These are phyloP conservation scores for Tamias sibiricus DNA, from an alignment of 2,113 vertebrate genomes.

Conservation along the genomic window DNA sequence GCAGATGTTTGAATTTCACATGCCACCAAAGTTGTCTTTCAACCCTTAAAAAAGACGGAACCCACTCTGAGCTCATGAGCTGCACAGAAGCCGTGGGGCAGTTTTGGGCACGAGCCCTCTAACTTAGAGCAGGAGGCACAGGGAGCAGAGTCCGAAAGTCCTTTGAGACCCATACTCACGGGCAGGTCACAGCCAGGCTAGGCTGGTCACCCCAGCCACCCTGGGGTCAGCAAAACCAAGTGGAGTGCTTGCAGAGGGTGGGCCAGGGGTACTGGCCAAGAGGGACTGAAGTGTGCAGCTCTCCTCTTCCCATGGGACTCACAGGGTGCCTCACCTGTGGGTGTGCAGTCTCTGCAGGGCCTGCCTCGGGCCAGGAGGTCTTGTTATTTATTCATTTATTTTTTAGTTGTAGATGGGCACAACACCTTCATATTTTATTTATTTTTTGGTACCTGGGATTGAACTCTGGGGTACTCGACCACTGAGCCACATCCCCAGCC, in stretches of 20 bases:
- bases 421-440: too few species aligned
- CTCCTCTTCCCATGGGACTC: neutral
- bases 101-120: accelerated
- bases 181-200: too few species aligned
- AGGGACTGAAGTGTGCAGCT: too few species aligned
- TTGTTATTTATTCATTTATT: too few species aligned
- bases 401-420: too few species aligned
- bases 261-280: neutral
- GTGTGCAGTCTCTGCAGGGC: neutral
- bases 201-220: too few species aligned
- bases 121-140: neutral
- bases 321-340: neutral
- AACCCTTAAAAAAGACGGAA: neutral
- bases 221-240: too few species aligned
- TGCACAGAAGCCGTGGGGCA: neutral
- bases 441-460: too few species aligned
- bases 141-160: neutral
- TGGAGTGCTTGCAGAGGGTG: too few species aligned
- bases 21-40: neutral
- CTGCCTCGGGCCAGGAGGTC: neutral
- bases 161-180: neutral
- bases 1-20: too few species aligned
- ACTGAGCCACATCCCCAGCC: too few species aligned
- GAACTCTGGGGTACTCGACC: too few species aligned
- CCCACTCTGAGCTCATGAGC: neutral